Evolutionary conservation across 1,140 invertebrate species (phyloP).

Genomic region (Calycopis cecrops): DNA sequence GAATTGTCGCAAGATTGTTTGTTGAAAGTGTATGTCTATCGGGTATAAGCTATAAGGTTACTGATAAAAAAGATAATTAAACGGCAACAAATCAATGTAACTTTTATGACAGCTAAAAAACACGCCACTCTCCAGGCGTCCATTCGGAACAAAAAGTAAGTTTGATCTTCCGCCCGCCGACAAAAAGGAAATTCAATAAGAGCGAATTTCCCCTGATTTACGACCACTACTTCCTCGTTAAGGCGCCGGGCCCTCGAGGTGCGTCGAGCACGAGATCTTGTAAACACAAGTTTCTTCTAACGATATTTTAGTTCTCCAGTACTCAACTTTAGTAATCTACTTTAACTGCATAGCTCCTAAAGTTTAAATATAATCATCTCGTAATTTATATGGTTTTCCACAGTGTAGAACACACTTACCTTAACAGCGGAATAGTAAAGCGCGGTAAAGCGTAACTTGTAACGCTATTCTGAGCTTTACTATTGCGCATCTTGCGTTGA

Average conservation of each 20-base stretch:
- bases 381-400: too few species aligned
- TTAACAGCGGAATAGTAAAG: too few species aligned
- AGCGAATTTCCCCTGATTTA: slow-evolving; percentile 69
- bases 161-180: slow-evolving; percentile 45
- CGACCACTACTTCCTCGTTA: slow-evolving; percentile 70
- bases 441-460: too few species aligned
- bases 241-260: slow-evolving; percentile 48
- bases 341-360: neutral
- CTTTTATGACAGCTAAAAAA: slow-evolving; percentile 22
- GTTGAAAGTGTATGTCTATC: too few species aligned
- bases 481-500: too few species aligned
- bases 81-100: too few species aligned
- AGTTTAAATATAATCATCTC: too few species aligned
- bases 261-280: slow-evolving; percentile 46
- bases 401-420: too few species aligned
- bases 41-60: too few species aligned
- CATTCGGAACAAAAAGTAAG: slow-evolving; percentile 55
- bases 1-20: too few species aligned
- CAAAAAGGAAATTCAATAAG: slow-evolving; percentile 68
- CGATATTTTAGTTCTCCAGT: slow-evolving; percentile 12
- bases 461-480: too few species aligned
- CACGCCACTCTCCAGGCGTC: slow-evolving; percentile 38
- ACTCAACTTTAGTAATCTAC: slow-evolving; percentile 4
- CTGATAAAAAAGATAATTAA: too few species aligned
- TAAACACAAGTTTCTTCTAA: slow-evolving; percentile 35